Evolutionary conservation across 2,888 invertebrate species (phyloP).

Genomic region (Drosophila ezoana): DNA sequence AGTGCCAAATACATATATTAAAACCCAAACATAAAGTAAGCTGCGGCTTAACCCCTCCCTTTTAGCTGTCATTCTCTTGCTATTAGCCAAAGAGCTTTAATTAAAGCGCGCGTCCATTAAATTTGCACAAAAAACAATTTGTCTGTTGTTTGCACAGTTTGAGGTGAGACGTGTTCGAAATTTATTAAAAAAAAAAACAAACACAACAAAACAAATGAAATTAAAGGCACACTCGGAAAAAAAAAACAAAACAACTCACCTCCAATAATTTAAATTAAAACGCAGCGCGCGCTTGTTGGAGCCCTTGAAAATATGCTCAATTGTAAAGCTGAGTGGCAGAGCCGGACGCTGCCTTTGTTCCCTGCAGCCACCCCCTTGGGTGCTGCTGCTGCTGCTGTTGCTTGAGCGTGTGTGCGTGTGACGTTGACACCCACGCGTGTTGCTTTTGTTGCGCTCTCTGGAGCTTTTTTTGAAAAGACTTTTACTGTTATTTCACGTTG

Average conservation of each 20-base stretch:
- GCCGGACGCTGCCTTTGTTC: slow-evolving; percentile 24
- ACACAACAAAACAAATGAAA: slow-evolving; percentile 8
- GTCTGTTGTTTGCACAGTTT: slow-evolving; percentile 34
- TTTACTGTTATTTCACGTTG: slow-evolving; percentile 55
- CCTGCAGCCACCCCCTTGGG: slow-evolving; percentile 3
- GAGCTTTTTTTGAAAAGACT: slow-evolving; percentile 30
- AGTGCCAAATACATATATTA: too few relatives aligned
- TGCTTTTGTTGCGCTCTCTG: slow-evolving; percentile 27
- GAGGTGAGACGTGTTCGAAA: slow-evolving; percentile 48
- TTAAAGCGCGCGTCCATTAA: slow-evolving; percentile 42
- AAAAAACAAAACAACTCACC: slow-evolving; percentile 35
- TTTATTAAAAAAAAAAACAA: slow-evolving; percentile 16
- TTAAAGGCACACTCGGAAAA: slow-evolving; percentile 10
- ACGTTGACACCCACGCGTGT: slow-evolving; percentile 45
- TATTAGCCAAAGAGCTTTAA: slow-evolving; percentile 29
- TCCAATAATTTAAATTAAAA: slow-evolving; percentile 53
- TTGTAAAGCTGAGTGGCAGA: slow-evolving; percentile 32
- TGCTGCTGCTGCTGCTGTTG: slow-evolving; percentile 2
- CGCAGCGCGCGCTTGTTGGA: slow-evolving; percentile 26
- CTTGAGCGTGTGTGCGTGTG: slow-evolving; percentile 25
- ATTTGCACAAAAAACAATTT: slow-evolving; percentile 26
- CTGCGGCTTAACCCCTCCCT: slow-evolving; percentile 41
- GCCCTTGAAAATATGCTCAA: slow-evolving; percentile 51
- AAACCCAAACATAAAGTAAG: slow-evolving; percentile 45
- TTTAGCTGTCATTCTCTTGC: not conserved